These are phyloP conservation scores for Lasioglossum zephyrum DNA, from an alignment of 2,888 invertebrate genomes.

Conservation along the genomic window DNA sequence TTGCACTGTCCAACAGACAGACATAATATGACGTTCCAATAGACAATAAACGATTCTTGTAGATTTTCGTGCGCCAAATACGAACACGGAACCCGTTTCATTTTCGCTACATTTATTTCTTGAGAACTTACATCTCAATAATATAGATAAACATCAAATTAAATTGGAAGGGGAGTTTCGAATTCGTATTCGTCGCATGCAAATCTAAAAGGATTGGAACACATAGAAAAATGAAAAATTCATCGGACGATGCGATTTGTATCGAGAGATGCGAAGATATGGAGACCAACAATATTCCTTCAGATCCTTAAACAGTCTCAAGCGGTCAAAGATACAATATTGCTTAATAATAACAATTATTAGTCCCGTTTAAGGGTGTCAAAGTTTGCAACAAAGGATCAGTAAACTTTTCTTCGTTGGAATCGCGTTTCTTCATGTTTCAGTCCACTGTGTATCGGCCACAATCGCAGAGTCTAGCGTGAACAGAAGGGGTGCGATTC, in stretches of 20 bases:
- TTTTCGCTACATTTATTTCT: not conserved
- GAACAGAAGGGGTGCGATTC: slow-evolving; percentile 62
- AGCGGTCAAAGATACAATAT: slow-evolving; percentile 4
- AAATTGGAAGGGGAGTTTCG: not conserved
- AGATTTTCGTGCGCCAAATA: not conserved
- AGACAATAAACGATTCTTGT: not conserved
- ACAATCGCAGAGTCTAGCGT: slow-evolving; percentile 41
- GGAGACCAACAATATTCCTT: not conserved
- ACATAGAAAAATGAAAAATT: not conserved
- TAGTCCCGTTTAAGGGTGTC: not conserved
- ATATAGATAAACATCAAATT: not conserved
- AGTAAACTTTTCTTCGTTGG: not conserved
- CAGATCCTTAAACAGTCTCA: not conserved
- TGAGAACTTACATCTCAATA: not conserved
- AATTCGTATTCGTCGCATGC: not conserved
- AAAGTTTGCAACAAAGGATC: slow-evolving; percentile 1
- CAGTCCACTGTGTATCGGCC: slow-evolving; percentile 15
- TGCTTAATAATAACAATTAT: not conserved
- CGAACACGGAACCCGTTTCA: not conserved
- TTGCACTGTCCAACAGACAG: not conserved
- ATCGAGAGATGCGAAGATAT: not conserved
- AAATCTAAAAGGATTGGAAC: not conserved
- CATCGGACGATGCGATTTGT: not conserved
- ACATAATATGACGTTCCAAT: not conserved
- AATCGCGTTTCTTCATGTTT: slow-evolving; percentile 12